Base-by-base conservation (phyloP, 2,888 invertebrate species). In the Cerceris rybyensis region DNA sequence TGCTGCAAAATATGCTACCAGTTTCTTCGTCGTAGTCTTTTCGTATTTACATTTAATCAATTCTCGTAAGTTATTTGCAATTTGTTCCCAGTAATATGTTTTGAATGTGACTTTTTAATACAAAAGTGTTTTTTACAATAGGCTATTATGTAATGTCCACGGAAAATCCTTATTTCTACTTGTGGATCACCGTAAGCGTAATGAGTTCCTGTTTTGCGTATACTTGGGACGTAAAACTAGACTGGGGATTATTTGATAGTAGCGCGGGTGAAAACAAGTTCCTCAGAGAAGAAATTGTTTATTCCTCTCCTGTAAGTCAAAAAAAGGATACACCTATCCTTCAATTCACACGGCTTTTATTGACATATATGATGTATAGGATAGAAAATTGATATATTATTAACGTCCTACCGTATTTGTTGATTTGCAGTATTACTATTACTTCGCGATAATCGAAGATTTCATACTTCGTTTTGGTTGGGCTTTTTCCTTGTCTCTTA, bases 181-280 rank as follows among this genome's bases (percentile, higher is more conserved):
- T 98, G 64, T 99, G 98, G 98, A 95, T 99, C 76, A 94, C 95
- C 4, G 95, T 97, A 50, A 96, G 96, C 86, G 92, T 98, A 46
- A 93, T 98, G 5, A 98, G 98, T 67, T 98, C 99, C 0, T 95
- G 97, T 74, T 99, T 99, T 93, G 98, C 99, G 0, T 98, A 98
- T 92, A 96, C 97, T 0, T 99, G 99, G 99, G 99, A 99, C 92
- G 96, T 99, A 54, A 98, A 97, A 93, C 97, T 99, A 97, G 99
- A 99, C 94, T 99, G 99, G 99, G 99, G 99, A 0, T 93, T 99
- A 65, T 96, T 99, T 88, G 98, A 98, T 90, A 95, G 95, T 69
- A 97, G 96, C 84, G 96, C 98, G 0, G 97, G 97, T 0, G 98
- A 98, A 93, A 98, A 98, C 94, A 95, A 95, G 91, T 96, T 98